Base-by-base conservation (phyloP, 30 jellyfish, hydroid and myxozoan species). In the Morbakka virulenta region DNA sequence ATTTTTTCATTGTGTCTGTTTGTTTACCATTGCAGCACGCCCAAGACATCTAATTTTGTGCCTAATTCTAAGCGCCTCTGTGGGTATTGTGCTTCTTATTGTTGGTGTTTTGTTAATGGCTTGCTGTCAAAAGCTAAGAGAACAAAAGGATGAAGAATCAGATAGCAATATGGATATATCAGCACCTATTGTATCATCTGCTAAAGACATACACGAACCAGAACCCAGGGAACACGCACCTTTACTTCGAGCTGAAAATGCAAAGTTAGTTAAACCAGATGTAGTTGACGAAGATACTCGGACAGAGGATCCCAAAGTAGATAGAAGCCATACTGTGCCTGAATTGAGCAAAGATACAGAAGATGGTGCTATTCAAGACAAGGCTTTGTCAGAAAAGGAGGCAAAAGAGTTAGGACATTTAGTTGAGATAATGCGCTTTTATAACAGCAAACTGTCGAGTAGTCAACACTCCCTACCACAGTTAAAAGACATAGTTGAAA, bases 251-350 rank as follows among this genome's bases (percentile, higher is more conserved):
- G 64, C 64, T 30, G 76, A 47, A 17, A 32, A 27, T 6, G 77
- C 62, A 29, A 28, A 76, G 0, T 29, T 35, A 28, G 77, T 83
- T 9, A 61, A 83, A 49, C 20, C 82, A 25, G 83, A 83, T 64
- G 72, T 87, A 12, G 87, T 83, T 2, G 87, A 83, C 35, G 95
- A 83, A 63, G 95, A 87, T 23, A 83, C 95, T 12, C 95, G 73
- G 28, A 83, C 95, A 2, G 93, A 81, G 23, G 77, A n/a, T n/a
- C n/a, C n/a, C n/a, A n/a, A n/a, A n/a, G n/a, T n/a, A n/a, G 57
- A 41, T 41, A 9, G 57, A 17, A n/a, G n/a, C n/a, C 13, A 41
- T 6, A 41, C 57, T 41, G 57, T 6, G 57, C 13, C 17, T 41
- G 9, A 17, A 9, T 6, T 41, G 9, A 17, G 17, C 17, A 9